Base-by-base conservation (phyloP, 2,888 invertebrate genomes). In the Ennomos quercinarius region DNA sequence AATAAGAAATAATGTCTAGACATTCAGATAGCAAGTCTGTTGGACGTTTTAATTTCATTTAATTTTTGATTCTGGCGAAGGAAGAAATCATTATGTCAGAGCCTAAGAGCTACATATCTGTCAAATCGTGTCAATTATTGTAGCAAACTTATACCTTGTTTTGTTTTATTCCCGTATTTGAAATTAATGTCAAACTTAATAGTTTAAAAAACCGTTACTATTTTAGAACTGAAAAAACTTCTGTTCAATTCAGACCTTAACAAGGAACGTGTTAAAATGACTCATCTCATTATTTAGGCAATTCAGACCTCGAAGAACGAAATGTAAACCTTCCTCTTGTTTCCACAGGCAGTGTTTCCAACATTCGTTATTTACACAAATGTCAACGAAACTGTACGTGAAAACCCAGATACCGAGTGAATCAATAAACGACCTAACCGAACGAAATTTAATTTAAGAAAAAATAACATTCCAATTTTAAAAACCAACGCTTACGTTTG, bases 401-500 rank as follows among this genome's bases (percentile, higher is more conserved):
- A 84, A 84, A 83, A 80, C 74, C 59, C 75, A 76, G 67, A 82
- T 67, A 78, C 77, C 71, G 72, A 76, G 79, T 84, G 85, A 83
- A 72, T 81, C 71, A 82, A 71, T 64, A 61, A 66, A 64, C 81
- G 76, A 76, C 35, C 52, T 38, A 53, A 78, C 73, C 72, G 65
- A 75, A 80, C 74, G 74, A 74, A 61, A 68, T 63, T 68, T 71
- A 80, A 72, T 74, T 76, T 82, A 84, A 84, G 79, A 76, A 78
- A 84, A 87, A 78, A 74, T 79, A 87, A 76, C 91, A 91, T 91
- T 91, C 91, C 91, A 86, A 82, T 78, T 73, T 77, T 42, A 71
- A 81, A 77, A 54, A 80, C 83, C 89, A 88, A 87, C 80, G 76
- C 78, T 80, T 86, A 81, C 80, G 73, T 86, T 90, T 91, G 91